Evolutionary conservation across 2,797 vertebrate genomes (phyloP), one percentile per base, ranked within the genome.

Genomic region (Dermochelys coriacea): DNA sequence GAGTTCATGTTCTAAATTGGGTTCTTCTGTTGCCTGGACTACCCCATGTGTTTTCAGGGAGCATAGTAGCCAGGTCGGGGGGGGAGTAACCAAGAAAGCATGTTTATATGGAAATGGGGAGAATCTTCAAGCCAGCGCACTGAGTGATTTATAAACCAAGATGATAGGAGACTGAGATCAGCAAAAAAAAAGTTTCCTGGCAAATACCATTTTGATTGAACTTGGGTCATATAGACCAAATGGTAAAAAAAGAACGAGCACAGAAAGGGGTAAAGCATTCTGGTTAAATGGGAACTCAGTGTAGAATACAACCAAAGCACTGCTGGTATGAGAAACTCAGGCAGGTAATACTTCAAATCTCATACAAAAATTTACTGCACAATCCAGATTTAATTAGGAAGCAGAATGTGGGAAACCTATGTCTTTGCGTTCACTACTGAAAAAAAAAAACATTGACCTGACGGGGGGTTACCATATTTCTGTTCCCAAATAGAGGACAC

Each of bases 251-350:
- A 77, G 94, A 95, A 85, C 89, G 59, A 85, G 34, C 9, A 12
- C 8, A 49, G 34, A 95, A 78, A 82, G 88, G 23, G 50, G 75
- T 95, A 89, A 47, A 91, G 77, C 54, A 29, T 29, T 31, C 41
- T 91, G 82, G 87, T 0, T 64, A n/a, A 18, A 0, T 80, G 82
- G 71, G 52, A 12, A 83, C 81, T 90, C 82, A 23, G 1, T 71
- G 74, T 85, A 87, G 51, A 80, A 49, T 93, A 78, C 55, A 59
- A 27, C 5, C 57, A 59, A 29, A 59, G 27, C 5, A 29, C 91
- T 85, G 90, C 81, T 95, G 92, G 75, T 87, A 95, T 64, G 54
- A 94, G 57, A 89, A 93, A 77, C 21, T 91, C 75, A 89, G 59
- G 87, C 55, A 90, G 51, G 19, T 52, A 83, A 85, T 37, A 85